A percentile compares a stretch with the other conserved stretches of the same genome.
phyloP scores from a whole-genome alignment of 2,888 invertebrate species.

The Aporophyla nigra region DNA sequence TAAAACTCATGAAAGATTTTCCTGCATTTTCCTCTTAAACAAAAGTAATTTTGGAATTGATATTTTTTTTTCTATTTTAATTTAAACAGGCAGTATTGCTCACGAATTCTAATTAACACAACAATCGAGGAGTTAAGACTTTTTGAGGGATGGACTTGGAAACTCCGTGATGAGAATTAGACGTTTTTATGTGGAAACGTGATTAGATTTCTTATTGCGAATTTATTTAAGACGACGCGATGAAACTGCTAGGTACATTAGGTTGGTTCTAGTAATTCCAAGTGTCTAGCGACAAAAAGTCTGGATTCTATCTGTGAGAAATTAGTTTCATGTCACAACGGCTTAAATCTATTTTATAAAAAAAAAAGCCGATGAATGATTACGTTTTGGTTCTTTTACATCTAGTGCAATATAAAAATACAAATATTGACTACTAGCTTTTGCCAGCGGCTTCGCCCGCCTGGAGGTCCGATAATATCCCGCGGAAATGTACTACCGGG shows the following conservation, averaged over 20 bases:
- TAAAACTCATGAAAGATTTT: slow-evolving; percentile 46
- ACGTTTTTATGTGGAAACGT: slow-evolving; percentile 63
- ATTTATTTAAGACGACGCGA: slow-evolving; percentile 49
- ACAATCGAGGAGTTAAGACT: slow-evolving; percentile 66
- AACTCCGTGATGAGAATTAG: slow-evolving; percentile 67
- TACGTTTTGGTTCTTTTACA: neutral
- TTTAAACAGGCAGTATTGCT: slow-evolving; percentile 59
- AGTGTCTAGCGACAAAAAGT: slow-evolving; percentile 8
- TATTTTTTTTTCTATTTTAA: slow-evolving; percentile 53
- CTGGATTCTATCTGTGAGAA: neutral
- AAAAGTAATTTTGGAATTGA: slow-evolving; percentile 58
- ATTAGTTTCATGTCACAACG: neutral
- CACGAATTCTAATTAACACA: slow-evolving; percentile 69
- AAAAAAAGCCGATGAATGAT: neutral
- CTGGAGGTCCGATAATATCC: no score
- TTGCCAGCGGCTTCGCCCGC: no score
- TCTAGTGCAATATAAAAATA: neutral
- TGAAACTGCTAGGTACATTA: slow-evolving; percentile 34
- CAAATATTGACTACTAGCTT: neutral
- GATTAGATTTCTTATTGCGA: slow-evolving; percentile 60
- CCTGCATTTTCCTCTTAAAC: slow-evolving; percentile 48
- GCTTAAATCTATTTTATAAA: neutral
- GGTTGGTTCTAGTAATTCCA: slow-evolving; percentile 6
- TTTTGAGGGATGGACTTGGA: slow-evolving; percentile 63
- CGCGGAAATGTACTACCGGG: no score